These are phyloP conservation scores for Myzus persicae DNA, from an alignment of 1,140 invertebrate species.

Conservation along the genomic window DNA sequence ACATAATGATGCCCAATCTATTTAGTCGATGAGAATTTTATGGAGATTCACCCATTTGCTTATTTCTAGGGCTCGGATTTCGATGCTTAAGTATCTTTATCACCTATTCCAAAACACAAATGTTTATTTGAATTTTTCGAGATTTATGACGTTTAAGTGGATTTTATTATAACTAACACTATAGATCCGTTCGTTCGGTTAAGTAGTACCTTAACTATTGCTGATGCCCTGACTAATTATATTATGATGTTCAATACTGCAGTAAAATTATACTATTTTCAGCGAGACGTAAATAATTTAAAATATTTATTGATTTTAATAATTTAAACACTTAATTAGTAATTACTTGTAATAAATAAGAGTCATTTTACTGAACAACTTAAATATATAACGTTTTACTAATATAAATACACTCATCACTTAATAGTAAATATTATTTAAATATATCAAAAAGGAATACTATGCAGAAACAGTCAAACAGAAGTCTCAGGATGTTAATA, in stretches of 20 bases:
- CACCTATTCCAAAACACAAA: no score
- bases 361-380: background rate
- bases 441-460: no score
- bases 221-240: no score
- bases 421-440: background rate
- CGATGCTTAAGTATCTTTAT: no score
- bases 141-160: no score
- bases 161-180: no score
- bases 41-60: no score
- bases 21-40: background rate
- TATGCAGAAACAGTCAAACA: background rate
- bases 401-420: background rate
- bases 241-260: background rate
- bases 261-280: background rate
- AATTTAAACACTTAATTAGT: background rate
- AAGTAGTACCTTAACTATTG: no score
- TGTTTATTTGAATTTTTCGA: no score
- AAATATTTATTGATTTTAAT: background rate
- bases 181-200: no score
- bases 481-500: background rate
- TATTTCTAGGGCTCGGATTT: no score
- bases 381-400: background rate
- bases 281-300: background rate
- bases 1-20: background rate
- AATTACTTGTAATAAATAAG: background rate